These are phyloP conservation scores for Bombus polaris DNA, from an alignment of 1,140 invertebrate species.

Conservation along the genomic window DNA sequence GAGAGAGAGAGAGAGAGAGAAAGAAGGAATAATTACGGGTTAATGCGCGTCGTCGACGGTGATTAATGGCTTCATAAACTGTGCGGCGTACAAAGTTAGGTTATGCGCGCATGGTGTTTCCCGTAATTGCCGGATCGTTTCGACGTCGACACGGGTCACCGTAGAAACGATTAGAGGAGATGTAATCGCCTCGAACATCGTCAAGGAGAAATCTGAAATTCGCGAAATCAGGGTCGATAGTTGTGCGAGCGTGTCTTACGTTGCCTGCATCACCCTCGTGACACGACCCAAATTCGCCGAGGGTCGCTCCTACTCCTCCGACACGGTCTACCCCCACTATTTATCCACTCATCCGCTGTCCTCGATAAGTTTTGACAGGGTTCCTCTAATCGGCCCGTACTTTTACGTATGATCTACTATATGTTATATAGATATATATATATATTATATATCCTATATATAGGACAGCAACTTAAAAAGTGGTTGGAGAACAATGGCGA, in stretches of 20 bases:
- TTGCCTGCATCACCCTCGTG: conserved; percentile 46
- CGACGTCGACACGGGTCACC: conserved; percentile 46
- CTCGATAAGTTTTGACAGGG: conserved; percentile 54
- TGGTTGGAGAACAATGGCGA: conserved; percentile 59
- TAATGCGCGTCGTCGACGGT: conserved; percentile 56
- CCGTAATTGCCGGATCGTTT: conserved; percentile 59
- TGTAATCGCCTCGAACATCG: conserved; percentile 41
- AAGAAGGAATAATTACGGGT: conserved; percentile 47
- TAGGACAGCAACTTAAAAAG: conserved; percentile 51
- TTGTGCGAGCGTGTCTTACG: conserved; percentile 32
- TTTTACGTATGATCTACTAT: neutral
- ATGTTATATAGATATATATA: neutral
- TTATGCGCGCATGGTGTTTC: conserved; percentile 44
- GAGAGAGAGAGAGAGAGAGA: neutral
- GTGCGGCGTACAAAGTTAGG: conserved; percentile 33
- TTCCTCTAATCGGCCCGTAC: conserved; percentile 51
- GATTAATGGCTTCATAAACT: conserved; percentile 66
- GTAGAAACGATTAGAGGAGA: conserved; percentile 44
- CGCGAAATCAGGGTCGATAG: conserved; percentile 49
- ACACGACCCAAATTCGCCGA: conserved; percentile 59
- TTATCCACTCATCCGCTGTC: conserved; percentile 29
- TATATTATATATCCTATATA: neutral
- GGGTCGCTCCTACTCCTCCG: conserved; percentile 31
- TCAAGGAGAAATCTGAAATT: conserved; percentile 43
- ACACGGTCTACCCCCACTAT: neutral